These are phyloP conservation scores for Myzus persicae DNA, from an alignment of 1,140 invertebrate species.

Conservation along the genomic window DNA sequence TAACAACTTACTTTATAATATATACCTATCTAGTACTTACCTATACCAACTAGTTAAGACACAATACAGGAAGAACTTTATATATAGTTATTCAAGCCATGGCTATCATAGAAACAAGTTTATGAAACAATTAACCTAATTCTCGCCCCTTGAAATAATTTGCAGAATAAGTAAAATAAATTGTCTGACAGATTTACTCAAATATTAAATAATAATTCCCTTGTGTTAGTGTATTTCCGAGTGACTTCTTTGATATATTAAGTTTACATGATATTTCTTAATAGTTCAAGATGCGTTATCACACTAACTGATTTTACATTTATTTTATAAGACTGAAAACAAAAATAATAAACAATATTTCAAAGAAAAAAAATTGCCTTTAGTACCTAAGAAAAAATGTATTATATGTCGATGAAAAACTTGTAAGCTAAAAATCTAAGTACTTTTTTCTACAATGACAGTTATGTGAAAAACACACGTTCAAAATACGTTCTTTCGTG, in stretches of 20 bases:
- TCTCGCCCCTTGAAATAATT: not conserved
- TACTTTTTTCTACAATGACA: too few relatives aligned
- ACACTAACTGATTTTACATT: too few relatives aligned
- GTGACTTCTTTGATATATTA: not conserved
- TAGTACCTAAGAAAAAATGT: not conserved
- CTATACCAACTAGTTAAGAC: not conserved
- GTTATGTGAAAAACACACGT: too few relatives aligned
- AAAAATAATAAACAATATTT: not conserved
- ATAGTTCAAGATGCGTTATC: not conserved
- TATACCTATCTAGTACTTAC: not conserved
- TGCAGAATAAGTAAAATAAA: not conserved
- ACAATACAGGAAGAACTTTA: not conserved
- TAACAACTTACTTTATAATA: too few relatives aligned
- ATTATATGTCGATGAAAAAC: too few relatives aligned
- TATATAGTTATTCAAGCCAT: not conserved
- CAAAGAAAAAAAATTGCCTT: not conserved
- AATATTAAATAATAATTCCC: not conserved
- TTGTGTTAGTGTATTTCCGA: not conserved
- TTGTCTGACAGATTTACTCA: not conserved
- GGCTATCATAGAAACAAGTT: not conserved
- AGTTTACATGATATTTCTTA: not conserved
- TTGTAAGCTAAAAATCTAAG: too few relatives aligned
- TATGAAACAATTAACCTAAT: not conserved
- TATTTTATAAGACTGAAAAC: too few relatives aligned
- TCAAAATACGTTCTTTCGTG: too few relatives aligned